Evolutionary conservation across 2,797 vertebrate genomes (phyloP).

Genomic region (Potorous gilbertii): DNA sequence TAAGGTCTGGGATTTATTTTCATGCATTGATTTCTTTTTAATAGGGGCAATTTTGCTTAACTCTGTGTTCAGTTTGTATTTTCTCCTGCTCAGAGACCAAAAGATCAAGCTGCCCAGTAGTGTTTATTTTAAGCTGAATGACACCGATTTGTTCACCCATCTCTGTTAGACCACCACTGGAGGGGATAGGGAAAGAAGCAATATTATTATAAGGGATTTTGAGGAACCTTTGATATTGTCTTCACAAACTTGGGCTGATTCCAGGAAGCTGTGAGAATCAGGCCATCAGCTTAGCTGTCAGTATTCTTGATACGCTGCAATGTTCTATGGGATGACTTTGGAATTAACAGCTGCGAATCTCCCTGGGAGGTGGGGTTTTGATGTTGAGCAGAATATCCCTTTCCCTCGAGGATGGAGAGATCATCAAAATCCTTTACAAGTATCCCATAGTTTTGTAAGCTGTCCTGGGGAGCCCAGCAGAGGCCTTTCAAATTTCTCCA

Average conservation of each 20-base stretch:
- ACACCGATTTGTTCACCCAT: neutral
- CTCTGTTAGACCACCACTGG: neutral
- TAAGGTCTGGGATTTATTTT: neutral
- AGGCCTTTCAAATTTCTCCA: neutral
- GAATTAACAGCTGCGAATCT: neutral
- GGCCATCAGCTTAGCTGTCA: neutral
- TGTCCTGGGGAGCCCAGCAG: rapidly evolving
- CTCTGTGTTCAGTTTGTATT: conserved; percentile 1
- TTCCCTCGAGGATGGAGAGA: neutral
- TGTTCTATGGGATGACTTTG: neutral
- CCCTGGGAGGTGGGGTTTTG: neutral
- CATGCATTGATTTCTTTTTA: neutral
- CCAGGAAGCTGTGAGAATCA: neutral
- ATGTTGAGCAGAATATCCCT: neutral
- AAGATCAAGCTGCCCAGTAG: neutral
- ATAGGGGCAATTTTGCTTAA: neutral
- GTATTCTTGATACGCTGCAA: neutral
- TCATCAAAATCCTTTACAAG: neutral
- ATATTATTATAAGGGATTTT: neutral
- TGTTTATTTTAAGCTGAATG: neutral
- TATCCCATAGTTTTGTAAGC: neutral
- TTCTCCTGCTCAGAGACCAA: neutral
- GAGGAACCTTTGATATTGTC: neutral
- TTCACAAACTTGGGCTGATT: neutral
- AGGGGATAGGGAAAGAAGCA: neutral